A percentile compares a stretch with the other conserved stretches of the same genome.
phyloP scores from a whole-genome alignment of 2,888 invertebrate species.

The Drosophila mulleri region DNA sequence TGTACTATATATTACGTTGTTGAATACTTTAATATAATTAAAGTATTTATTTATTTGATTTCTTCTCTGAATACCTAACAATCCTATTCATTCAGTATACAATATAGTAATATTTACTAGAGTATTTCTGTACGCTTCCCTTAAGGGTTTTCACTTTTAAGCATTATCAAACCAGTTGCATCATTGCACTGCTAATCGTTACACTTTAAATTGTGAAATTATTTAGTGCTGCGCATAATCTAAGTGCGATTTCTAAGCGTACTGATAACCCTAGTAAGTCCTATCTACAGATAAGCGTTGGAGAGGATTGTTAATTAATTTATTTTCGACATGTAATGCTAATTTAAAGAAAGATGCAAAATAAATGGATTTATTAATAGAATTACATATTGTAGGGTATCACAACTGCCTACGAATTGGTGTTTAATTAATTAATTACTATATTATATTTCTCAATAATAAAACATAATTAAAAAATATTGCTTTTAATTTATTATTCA shows the following conservation, averaged over 20 bases:
- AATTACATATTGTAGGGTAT: no score
- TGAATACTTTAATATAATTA: no score
- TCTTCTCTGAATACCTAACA: no score
- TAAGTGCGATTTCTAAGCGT: background rate
- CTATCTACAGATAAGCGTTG: conserved; percentile 6
- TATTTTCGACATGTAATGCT: background rate
- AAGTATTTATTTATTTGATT: no score
- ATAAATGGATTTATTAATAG: background rate
- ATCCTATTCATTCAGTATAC: no score
- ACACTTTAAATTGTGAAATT: background rate
- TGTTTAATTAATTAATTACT: no score
- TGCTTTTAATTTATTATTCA: background rate
- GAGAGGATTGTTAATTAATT: background rate
- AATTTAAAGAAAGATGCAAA: background rate
- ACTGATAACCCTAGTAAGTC: conserved; percentile 36
- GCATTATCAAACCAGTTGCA: background rate
- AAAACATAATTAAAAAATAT: no score
- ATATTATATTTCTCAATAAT: no score
- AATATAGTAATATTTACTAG: background rate
- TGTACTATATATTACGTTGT: background rate
- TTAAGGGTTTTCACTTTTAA: background rate
- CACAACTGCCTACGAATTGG: no score
- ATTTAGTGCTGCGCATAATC: background rate
- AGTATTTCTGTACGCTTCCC: background rate
- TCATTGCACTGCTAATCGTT: background rate